Base-by-base conservation (phyloP, 1,140 invertebrate genomes). In the Xylocopa sonorina region DNA sequence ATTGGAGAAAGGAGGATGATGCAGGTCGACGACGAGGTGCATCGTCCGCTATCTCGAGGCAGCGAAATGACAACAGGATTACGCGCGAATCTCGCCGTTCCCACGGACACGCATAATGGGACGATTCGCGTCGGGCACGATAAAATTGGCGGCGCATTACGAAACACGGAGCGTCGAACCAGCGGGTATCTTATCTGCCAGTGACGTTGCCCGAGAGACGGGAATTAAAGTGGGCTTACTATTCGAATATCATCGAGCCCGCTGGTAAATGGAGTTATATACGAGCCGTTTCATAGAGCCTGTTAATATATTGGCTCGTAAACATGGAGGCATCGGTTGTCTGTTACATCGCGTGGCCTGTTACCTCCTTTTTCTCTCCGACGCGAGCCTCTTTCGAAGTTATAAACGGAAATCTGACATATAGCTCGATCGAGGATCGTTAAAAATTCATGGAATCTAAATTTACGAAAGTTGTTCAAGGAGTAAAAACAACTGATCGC, bases 41-140 rank as follows among this genome's bases (percentile, higher is more conserved):
- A 38, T 9, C 3, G 3, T 3, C 38, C 38, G 38, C 38, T 38
- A 38, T 38, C 32, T 60, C 18, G 29, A 29, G 32, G n/a, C 32
- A 34, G n/a, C 57, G 32, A 60, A 60, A 60, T 60, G 57, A 60
- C 57, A 18, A 5, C 21, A 10, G 10, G 29, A 60, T 60, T 60
- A 34, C 18, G 18, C 57, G 57, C 57, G 57, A 60, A 60, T 60
- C 57, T 34, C 32, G 32, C 5, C 9, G 57, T 60, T 60, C 57
- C 57, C 57, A 60, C 57, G 57, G 32, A 34, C 18, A 60, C 57
- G 57, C 32, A 60, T 60, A 60, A 60, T 60, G 57, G 32, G 1
- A 38, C 29, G 57, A 60, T 60, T 60, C 32, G 32, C 57, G 57
- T 12, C 9, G 57, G 32, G 32, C 9, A 60, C 57, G 57, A 60